phyloP scores from a whole-genome alignment of 2,888 invertebrate species.

The Aporophyla lueneburgensis region DNA sequence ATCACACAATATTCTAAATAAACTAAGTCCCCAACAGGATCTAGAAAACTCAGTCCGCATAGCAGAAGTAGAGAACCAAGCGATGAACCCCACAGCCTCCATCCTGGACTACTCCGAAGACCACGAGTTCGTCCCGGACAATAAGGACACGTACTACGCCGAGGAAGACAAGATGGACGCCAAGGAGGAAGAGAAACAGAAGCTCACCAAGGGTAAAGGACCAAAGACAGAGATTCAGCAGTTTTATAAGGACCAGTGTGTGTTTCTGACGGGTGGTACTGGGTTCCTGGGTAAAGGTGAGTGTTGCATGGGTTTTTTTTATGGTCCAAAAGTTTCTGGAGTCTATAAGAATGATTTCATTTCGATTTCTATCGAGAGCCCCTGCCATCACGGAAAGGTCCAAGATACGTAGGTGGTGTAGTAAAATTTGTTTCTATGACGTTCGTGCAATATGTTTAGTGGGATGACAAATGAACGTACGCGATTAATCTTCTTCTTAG shows the following conservation, averaged over 20 bases:
- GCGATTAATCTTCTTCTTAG: too few relatives aligned
- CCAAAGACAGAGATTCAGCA: constrained; percentile 81
- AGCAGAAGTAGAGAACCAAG: constrained; percentile 82
- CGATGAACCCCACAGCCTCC: constrained; percentile 84
- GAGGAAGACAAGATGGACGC: constrained; percentile 87
- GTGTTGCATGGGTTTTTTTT: constrained; percentile 70
- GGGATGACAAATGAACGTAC: neutral
- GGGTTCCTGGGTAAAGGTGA: constrained; percentile 89
- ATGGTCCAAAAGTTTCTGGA: constrained; percentile 37
- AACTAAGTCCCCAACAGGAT: constrained; percentile 72
- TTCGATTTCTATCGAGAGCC: neutral
- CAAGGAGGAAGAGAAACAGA: constrained; percentile 85
- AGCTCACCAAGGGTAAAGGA: constrained; percentile 86
- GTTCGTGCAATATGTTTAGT: neutral
- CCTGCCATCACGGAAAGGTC: neutral
- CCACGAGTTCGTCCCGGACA: constrained; percentile 89
- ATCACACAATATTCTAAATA: neutral
- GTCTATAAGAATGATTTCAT: neutral
- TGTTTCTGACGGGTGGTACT: constrained; percentile 88
- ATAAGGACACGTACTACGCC: constrained; percentile 87
- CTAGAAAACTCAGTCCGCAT: constrained; percentile 82
- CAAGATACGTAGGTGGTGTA: neutral
- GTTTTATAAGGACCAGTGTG: constrained; percentile 86
- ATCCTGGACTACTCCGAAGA: constrained; percentile 89
- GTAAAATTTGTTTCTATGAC: neutral